Conservation (phyloP, 2,888 invertebrate species). For the Eupeodes latifasciatus region DNA sequence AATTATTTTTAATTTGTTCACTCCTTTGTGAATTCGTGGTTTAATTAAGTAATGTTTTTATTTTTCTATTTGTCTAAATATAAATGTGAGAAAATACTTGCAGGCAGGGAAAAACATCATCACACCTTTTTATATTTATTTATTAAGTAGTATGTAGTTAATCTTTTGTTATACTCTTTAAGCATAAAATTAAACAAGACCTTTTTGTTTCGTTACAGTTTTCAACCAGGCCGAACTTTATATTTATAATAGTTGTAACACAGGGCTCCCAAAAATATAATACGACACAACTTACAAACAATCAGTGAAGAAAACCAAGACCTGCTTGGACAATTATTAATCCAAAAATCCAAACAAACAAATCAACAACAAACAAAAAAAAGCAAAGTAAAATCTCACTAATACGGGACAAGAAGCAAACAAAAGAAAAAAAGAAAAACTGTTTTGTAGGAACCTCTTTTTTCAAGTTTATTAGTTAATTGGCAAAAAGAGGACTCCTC, state of each 20-base stretch:
- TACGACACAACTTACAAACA: conserved; percentile 41
- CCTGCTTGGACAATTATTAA: conserved; percentile 47
- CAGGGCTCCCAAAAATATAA: conserved; percentile 51
- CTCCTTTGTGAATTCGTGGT: not conserved
- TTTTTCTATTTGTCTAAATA: not conserved
- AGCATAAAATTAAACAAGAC: not conserved
- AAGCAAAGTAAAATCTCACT: conserved; percentile 22
- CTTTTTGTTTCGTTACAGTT: conserved; percentile 48
- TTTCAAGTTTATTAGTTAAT: conserved; percentile 75
- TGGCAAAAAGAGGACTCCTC: conserved; percentile 68
- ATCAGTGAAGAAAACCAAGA: conserved; percentile 60
- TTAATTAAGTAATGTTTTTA: not conserved
- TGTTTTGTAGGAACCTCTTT: conserved; percentile 67
- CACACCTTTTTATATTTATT: not conserved
- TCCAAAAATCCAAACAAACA: conserved; percentile 37
- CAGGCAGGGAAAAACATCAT: not conserved
- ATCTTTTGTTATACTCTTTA: not conserved
- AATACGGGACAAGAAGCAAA: conserved; percentile 27
- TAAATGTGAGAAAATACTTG: conserved; percentile 22
- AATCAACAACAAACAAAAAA: conserved; percentile 1
- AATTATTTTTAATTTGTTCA: conserved; percentile 11
- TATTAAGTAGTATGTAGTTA: not conserved
- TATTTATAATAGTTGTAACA: conserved; percentile 69
- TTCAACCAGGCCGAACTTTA: conserved; percentile 76
- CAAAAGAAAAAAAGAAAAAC: conserved; percentile 43